These are phyloP conservation scores for Abrostola triplasia DNA, from an alignment of 2,888 invertebrate species.

Conservation along the genomic window DNA sequence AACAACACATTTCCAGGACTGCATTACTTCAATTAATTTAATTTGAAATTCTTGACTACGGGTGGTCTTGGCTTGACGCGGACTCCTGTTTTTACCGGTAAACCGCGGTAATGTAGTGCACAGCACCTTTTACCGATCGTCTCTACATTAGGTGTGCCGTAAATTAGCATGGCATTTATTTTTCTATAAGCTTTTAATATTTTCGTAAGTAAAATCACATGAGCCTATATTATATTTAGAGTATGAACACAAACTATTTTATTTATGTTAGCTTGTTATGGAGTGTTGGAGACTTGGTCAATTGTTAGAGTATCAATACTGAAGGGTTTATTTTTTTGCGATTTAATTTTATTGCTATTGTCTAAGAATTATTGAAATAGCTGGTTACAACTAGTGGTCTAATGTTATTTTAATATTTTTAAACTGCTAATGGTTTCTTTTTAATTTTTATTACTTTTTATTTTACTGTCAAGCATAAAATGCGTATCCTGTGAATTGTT, in stretches of 20 bases:
- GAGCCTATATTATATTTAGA: constrained; percentile 51
- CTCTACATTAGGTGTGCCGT: constrained; percentile 40
- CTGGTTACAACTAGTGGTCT: constrained; percentile 17
- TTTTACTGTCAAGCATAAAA: constrained; percentile 51
- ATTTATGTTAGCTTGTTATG: constrained; percentile 42
- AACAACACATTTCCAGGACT: constrained; percentile 17
- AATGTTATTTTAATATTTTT: constrained; percentile 19
- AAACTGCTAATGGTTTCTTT: constrained; percentile 15
- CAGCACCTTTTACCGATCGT: constrained; percentile 23
- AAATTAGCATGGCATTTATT: constrained; percentile 57
- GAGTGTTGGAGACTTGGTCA: constrained; percentile 57
- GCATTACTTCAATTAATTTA: constrained; percentile 9
- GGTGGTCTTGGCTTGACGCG: constrained; percentile 22
- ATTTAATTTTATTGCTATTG: constrained; percentile 31
- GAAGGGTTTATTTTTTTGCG: constrained; percentile 46
- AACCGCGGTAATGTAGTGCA: constrained; percentile 7
- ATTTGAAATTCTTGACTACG: constrained; percentile 52
- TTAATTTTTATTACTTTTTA: constrained; percentile 25
- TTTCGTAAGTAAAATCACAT: constrained; percentile 48
- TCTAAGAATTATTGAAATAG: constrained; percentile 16
- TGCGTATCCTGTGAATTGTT: constrained; percentile 56
- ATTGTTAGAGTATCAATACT: constrained; percentile 60
- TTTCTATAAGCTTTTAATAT: constrained; percentile 59
- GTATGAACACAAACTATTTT: constrained; percentile 37
- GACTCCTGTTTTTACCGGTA: constrained; percentile 2